Base-by-base conservation (phyloP, 2,888 invertebrate genomes). In the Tipula vernalis region DNA sequence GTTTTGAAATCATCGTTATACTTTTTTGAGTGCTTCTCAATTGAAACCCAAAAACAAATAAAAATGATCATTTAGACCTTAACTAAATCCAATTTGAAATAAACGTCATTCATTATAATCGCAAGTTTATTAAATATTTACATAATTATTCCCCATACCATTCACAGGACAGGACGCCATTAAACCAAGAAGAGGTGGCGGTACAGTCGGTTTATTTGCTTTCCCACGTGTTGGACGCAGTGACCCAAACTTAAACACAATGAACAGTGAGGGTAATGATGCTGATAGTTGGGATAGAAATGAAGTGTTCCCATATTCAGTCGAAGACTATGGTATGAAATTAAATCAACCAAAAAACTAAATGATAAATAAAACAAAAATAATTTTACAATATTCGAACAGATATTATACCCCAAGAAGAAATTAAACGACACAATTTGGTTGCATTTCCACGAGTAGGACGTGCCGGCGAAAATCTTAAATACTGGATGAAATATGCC, bases 191-290 rank as follows among this genome's bases (percentile, higher is more conserved):
- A 92, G 94, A 2, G 93, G 93, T 87, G 93, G 93, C 87, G 94
- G 93, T 0, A 92, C 93, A 4, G 90, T 93, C 87, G 94, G 94
- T 83, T 90, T 94, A 5, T 94, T 93, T 88, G 93, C 94, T 0
- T 94, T 94, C 88, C 94, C 94, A 5, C 92, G 94, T 86, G 94
- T 94, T 36, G 94, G 94, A 0, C 91, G 94, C 18, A 93, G 94
- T 88, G 92, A 92, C 89, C 90, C 91, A 6, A 90, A 89, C 47
- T 85, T 91, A 86, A 71, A 71, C 4, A 28, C 28, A 71, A 28
- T 71, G 71, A 71, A 71, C 18, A 71, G 71, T 10, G 71, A 71
- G 28, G 28, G 10, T 10, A 13, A 10, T 10, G 71, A 71, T 71
- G 88, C 87, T 86, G 86, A 85, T 5, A 87, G 87, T 15, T 89